Evolutionary conservation across 2,113 vertebrate species (phyloP).

Genomic region (Meleagris gallopavo): DNA sequence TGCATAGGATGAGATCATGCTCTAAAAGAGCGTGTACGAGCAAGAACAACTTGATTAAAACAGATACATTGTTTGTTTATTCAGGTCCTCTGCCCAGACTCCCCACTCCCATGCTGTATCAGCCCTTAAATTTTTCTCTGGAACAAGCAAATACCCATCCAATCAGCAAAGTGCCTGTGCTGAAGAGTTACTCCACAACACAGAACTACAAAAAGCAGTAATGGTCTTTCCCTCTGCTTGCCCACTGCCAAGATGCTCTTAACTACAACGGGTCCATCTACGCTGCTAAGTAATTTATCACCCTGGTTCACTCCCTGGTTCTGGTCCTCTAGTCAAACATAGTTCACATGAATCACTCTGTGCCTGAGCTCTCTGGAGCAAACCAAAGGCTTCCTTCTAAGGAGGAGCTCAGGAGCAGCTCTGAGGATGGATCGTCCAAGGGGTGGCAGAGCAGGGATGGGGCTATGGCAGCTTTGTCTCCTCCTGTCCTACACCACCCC

Average conservation of each 20-base stretch:
- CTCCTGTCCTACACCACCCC: not conserved
- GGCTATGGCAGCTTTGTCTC: not conserved
- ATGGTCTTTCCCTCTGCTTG: not conserved
- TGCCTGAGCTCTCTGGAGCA: not conserved
- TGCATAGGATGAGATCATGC: constrained; percentile 12
- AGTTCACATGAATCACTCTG: not conserved
- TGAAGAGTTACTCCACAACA: constrained; percentile 5
- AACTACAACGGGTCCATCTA: not conserved
- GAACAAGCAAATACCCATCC: not conserved
- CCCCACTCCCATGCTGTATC: not conserved
- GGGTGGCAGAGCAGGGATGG: not conserved
- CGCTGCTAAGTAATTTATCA: not conserved
- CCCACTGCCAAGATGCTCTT: not conserved
- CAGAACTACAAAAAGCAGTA: not conserved
- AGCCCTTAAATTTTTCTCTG: not conserved
- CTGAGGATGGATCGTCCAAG: not conserved
- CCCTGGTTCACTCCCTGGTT: not conserved
- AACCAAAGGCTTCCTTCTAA: rapidly evolving
- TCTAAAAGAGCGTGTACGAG: constrained; percentile 15
- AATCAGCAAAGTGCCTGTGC: not conserved
- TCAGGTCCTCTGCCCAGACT: not conserved
- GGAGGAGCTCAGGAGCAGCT: not conserved
- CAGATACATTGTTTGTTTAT: not conserved
- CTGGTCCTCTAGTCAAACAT: not conserved
- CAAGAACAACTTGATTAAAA: constrained; percentile 49